phyloP scores from a whole-genome alignment of 2,888 invertebrate genomes.

The Nebria salina region DNA sequence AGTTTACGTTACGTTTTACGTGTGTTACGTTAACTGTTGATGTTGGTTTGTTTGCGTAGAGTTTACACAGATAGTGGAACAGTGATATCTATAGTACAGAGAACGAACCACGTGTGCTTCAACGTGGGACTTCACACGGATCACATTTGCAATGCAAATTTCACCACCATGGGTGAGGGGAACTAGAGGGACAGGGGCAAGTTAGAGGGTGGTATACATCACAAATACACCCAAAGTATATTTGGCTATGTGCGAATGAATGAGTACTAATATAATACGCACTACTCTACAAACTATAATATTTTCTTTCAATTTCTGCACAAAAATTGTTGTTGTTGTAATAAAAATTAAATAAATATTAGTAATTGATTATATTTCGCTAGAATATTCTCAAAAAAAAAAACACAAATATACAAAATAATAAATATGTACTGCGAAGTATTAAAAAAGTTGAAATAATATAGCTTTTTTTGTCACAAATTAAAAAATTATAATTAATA shows the following conservation, averaged over 20 bases:
- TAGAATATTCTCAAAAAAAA: too few species aligned
- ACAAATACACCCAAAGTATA: conserved; percentile 1
- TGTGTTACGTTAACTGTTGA: conserved; percentile 1
- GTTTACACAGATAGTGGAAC: conserved; percentile 38
- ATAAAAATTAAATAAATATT: too few species aligned
- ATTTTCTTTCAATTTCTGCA: neutral
- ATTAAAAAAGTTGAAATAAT: too few species aligned
- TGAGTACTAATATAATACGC: neutral
- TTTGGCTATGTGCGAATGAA: neutral
- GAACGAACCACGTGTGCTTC: conserved; percentile 30
- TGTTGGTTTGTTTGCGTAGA: conserved; percentile 16
- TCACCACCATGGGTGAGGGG: neutral
- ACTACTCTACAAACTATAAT: neutral
- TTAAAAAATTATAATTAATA: too few species aligned
- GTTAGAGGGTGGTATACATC: conserved; percentile 1
- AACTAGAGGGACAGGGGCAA: neutral
- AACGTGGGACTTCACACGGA: conserved; percentile 34
- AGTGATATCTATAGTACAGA: conserved; percentile 20
- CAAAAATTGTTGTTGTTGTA: too few species aligned
- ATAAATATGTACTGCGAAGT: too few species aligned
- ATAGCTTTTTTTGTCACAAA: too few species aligned
- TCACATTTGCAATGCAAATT: conserved; percentile 41
- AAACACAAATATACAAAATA: too few species aligned
- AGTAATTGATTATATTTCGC: too few species aligned
- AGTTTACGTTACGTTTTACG: neutral